phyloP scores from a whole-genome alignment of 2,797 vertebrate species.

The Diceros bicornis region DNA sequence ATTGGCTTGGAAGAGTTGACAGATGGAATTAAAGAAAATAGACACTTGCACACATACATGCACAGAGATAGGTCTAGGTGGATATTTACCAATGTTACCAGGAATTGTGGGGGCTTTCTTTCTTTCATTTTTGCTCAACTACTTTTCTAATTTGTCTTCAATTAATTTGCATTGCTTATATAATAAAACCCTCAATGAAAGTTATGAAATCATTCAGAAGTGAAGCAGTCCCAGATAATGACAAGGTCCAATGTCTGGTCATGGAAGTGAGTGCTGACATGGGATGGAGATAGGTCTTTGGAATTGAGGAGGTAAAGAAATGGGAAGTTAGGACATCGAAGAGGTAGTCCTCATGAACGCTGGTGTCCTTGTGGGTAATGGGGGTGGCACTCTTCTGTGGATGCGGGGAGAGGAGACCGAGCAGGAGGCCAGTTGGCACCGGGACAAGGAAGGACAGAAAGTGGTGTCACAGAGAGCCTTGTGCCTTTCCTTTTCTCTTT shows the following conservation, averaged over 20 bases:
- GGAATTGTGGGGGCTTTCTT: background rate
- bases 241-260: background rate
- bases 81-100: background rate
- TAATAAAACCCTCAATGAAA: background rate
- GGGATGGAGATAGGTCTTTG: background rate
- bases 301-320: background rate
- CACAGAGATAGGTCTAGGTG: background rate
- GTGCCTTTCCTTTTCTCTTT: background rate
- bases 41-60: rapidly evolving
- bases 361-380: rapidly evolving
- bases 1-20: background rate
- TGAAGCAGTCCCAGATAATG: background rate
- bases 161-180: background rate
- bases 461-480: background rate
- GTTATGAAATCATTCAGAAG: background rate
- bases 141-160: background rate
- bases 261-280: background rate
- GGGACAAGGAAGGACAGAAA: background rate
- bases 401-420: background rate
- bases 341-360: background rate
- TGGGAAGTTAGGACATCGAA: rapidly evolving
- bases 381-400: background rate
- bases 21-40: background rate
- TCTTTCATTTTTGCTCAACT: background rate
- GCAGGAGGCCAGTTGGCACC: background rate